Percentiles rank a stretch among this genome's conserved stretches.
Conservation (phyloP, 1,140 invertebrate genomes). For the Brachionus angularis region DNA sequence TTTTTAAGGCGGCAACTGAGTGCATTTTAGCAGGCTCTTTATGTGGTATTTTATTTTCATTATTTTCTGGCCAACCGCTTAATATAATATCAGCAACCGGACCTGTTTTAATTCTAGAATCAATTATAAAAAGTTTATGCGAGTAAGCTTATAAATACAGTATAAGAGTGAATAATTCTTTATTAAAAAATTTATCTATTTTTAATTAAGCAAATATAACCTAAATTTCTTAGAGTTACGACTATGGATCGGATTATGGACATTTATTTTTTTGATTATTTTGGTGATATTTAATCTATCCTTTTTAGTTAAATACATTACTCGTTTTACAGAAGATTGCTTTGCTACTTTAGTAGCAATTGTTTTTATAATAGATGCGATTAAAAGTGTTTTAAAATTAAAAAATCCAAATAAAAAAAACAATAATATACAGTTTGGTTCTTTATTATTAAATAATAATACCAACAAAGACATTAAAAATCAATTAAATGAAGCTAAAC, state of each 20-base stretch:
- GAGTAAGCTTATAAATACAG: slow-evolving; percentile 43
- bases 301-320: slow-evolving; percentile 53
- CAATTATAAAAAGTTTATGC: slow-evolving; percentile 56
- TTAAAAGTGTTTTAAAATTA: slow-evolving; percentile 48
- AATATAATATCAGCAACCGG: slow-evolving; percentile 59
- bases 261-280: slow-evolving; percentile 53
- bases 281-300: slow-evolving; percentile 55
- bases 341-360: slow-evolving; percentile 57
- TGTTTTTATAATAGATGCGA: slow-evolving; percentile 58
- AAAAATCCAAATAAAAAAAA: not conserved
- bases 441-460: too few relatives aligned
- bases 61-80: slow-evolving; percentile 59
- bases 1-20: slow-evolving; percentile 53
- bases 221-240: slow-evolving; percentile 49
- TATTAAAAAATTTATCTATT: not conserved
- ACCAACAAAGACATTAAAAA: too few relatives aligned
- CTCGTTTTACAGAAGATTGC: slow-evolving; percentile 59
- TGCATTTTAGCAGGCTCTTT: slow-evolving; percentile 56
- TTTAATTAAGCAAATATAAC: not conserved
- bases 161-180: not conserved
- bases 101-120: slow-evolving; percentile 59
- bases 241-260: slow-evolving; percentile 59
- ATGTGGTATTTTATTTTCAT: slow-evolving; percentile 57
- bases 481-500: slow-evolving; percentile 21
- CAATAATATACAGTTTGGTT: too few relatives aligned